A percentile compares a stretch with the other conserved stretches of the same genome.
These are phyloP conservation scores for Chrysomallon squamiferum DNA, from an alignment of 1,140 invertebrate genomes.

Conservation along the genomic window DNA sequence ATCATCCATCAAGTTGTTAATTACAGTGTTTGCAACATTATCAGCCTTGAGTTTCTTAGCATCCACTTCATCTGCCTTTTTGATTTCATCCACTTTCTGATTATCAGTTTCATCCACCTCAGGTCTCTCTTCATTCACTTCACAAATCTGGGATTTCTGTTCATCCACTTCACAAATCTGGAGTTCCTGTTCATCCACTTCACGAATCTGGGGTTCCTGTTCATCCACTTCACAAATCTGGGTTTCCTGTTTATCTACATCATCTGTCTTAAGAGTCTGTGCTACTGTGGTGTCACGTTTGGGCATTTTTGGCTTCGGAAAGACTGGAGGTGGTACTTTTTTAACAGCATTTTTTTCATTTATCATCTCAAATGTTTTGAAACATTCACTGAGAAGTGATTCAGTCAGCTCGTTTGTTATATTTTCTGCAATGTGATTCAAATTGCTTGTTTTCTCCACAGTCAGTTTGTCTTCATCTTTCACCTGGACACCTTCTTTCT, in stretches of 20 bases:
- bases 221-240: too few relatives aligned
- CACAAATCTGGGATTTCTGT: conserved; percentile 14
- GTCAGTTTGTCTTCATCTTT: neutral
- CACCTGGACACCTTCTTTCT: too few relatives aligned
- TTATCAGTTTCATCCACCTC: neutral
- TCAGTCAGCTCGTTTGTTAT: conserved; percentile 45
- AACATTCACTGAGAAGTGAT: conserved; percentile 40
- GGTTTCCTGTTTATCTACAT: too few relatives aligned
- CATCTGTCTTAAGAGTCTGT: too few relatives aligned
- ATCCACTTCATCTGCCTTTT: conserved; percentile 8
- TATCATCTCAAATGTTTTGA: conserved; percentile 37
- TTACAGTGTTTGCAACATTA: conserved; percentile 25
- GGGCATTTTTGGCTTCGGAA: neutral
- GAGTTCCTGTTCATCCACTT: too few relatives aligned
- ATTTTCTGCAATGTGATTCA: conserved; percentile 29
- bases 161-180: conserved; percentile 1
- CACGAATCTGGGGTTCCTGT: too few relatives aligned
- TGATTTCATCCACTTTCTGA: neutral
- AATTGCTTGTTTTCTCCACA: neutral
- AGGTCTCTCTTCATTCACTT: too few relatives aligned
- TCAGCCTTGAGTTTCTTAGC: conserved; percentile 15
- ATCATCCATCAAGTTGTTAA: conserved; percentile 47
- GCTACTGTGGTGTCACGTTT: neutral
- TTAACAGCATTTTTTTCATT: conserved; percentile 12
- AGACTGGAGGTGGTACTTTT: neutral